These are phyloP conservation scores for Loris lydekkerianus DNA, from an alignment of 2,797 vertebrate species.

Conservation along the genomic window DNA sequence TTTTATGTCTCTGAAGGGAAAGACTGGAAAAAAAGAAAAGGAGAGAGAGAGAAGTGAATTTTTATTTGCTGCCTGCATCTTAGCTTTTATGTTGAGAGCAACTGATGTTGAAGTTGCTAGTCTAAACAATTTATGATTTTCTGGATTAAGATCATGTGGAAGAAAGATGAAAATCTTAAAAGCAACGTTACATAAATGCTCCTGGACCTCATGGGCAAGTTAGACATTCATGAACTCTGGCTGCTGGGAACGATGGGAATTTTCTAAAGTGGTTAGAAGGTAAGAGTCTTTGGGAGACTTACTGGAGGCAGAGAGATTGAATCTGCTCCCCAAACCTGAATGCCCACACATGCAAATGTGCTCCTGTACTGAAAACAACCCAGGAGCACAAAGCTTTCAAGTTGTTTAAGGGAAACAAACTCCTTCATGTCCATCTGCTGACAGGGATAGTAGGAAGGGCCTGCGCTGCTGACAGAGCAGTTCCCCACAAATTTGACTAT, in stretches of 20 bases:
- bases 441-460: slow-evolving; percentile 84
- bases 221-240: slow-evolving; percentile 35
- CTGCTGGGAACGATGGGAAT: neutral
- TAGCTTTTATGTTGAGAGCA: slow-evolving; percentile 77
- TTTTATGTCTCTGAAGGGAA: slow-evolving; percentile 80
- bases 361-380: neutral
- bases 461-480: slow-evolving; percentile 86
- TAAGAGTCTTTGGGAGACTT: neutral
- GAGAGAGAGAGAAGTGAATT: slow-evolving; percentile 5
- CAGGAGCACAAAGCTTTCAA: slow-evolving; percentile 77
- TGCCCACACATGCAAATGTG: neutral
- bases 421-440: slow-evolving; percentile 82
- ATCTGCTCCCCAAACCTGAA: slow-evolving; percentile 37
- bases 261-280: neutral
- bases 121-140: slow-evolving; percentile 83
- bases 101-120: slow-evolving; percentile 68
- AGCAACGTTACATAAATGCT: slow-evolving; percentile 54
- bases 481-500: slow-evolving; percentile 85
- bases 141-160: slow-evolving; percentile 80
- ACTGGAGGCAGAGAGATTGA: slow-evolving; percentile 56
- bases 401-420: slow-evolving; percentile 78
- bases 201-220: neutral
- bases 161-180: slow-evolving; percentile 79
- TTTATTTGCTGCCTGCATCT: slow-evolving; percentile 48
- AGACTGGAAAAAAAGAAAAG: neutral